Evolutionary conservation across 1,140 invertebrate species (phyloP).

Genomic region (Drosophila tani): DNA sequence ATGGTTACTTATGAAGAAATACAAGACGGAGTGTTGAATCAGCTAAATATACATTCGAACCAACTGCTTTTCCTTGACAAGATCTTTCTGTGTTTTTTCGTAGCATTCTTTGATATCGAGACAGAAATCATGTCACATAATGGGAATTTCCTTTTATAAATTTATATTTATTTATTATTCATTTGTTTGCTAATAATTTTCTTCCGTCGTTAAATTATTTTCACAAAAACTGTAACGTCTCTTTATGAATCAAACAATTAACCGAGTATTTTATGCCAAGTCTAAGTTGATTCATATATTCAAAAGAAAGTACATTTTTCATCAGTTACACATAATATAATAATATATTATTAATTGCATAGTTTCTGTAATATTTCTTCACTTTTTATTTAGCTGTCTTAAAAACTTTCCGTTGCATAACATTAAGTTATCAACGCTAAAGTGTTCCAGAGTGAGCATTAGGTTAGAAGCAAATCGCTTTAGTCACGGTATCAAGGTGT

Average conservation of each 20-base stretch:
- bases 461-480: conserved; percentile 35
- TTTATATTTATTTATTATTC: too few relatives aligned
- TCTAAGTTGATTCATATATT: neutral
- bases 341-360: neutral
- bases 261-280: too few relatives aligned
- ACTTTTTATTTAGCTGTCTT: neutral
- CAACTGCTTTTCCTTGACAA: neutral
- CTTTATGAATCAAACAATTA: too few relatives aligned
- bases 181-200: too few relatives aligned
- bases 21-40: too few relatives aligned
- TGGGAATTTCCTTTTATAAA: too few relatives aligned
- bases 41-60: too few relatives aligned
- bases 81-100: neutral
- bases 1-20: too few relatives aligned
- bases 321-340: neutral
- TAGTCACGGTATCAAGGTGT: conserved; percentile 55
- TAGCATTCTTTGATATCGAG: too few relatives aligned
- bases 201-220: too few relatives aligned
- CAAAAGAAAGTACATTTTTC: neutral
- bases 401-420: neutral
- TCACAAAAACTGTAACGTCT: too few relatives aligned
- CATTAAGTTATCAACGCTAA: conserved; percentile 40
- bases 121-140: too few relatives aligned
- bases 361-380: neutral
- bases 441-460: conserved; percentile 28